Evolutionary conservation across 2,888 invertebrate species (phyloP).

Genomic region (Urechis unicinctus): DNA sequence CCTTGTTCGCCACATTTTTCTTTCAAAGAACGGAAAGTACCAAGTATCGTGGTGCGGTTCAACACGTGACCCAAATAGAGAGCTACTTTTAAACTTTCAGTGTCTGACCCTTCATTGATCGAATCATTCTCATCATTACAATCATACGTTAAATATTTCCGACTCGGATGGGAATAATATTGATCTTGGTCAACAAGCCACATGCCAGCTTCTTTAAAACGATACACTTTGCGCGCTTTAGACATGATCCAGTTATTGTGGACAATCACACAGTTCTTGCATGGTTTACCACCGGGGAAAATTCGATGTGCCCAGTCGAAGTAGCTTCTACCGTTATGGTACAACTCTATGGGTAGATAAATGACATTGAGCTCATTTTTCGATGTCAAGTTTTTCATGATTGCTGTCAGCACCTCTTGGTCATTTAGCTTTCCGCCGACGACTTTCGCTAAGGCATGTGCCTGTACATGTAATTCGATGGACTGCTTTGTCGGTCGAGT

Average conservation of each 20-base stretch:
- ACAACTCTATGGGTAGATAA: neutral
- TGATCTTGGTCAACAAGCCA: slow-evolving; percentile 2
- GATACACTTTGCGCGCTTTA: slow-evolving; percentile 7
- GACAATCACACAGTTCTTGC: neutral
- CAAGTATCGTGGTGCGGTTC: neutral
- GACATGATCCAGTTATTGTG: slow-evolving; percentile 9
- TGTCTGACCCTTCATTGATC: neutral
- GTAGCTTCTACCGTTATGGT: neutral
- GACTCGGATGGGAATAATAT: slow-evolving; percentile 1
- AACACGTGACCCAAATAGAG: neutral
- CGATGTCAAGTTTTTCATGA: neutral
- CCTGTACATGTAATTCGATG: neutral
- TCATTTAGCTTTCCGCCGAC: neutral
- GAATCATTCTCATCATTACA: too few relatives aligned
- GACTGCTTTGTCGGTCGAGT: neutral
- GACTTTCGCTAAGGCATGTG: neutral
- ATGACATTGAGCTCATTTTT: neutral
- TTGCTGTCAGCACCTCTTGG: neutral
- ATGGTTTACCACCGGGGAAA: neutral
- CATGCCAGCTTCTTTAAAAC: slow-evolving; percentile 4
- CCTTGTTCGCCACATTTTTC: neutral
- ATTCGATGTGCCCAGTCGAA: neutral
- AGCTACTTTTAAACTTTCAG: neutral
- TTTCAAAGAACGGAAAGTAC: neutral
- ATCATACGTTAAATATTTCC: slow-evolving; percentile 5